Evolutionary conservation across 2,797 vertebrate species (phyloP).

Genomic region (Gadopsis marmoratus): DNA sequence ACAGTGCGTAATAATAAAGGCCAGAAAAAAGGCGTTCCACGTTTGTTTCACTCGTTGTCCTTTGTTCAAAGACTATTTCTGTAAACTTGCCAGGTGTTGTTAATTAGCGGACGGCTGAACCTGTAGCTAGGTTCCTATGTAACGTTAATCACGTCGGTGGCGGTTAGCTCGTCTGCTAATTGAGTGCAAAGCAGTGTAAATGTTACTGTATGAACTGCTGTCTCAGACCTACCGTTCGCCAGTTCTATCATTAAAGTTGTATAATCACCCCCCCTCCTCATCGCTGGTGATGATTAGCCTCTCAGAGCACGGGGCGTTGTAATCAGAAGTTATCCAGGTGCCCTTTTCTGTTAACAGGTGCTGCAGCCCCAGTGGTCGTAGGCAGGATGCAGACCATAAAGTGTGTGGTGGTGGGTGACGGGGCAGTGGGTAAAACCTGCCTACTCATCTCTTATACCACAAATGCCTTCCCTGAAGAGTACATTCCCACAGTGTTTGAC

Average conservation of each 20-base stretch:
- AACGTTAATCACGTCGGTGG: conserved; percentile 50
- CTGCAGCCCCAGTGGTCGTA: conserved; percentile 85
- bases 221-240: fast-evolving
- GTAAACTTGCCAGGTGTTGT: background rate
- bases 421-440: conserved; percentile 95
- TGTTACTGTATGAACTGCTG: too few species aligned
- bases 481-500: conserved; percentile 96
- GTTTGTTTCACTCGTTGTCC: background rate
- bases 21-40: background rate
- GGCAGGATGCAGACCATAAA: conserved; percentile 97
- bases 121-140: background rate
- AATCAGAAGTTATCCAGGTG: conserved; percentile 40
- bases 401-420: conserved; percentile 95
- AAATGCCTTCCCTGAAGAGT: conserved; percentile 95
- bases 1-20: conserved; percentile 16
- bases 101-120: background rate
- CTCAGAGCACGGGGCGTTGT: background rate
- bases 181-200: conserved; percentile 8
- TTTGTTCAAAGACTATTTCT: background rate
- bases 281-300: background rate
- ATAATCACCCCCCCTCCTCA: fast-evolving
- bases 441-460: conserved; percentile 97
- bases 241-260: fast-evolving
- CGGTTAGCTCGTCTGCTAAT: conserved; percentile 66
- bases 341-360: conserved; percentile 75